Percentiles rank a stretch among this genome's conserved stretches.
phyloP scores from a whole-genome alignment of 2,888 invertebrate genomes.

The Lasioglossum calceatum region DNA sequence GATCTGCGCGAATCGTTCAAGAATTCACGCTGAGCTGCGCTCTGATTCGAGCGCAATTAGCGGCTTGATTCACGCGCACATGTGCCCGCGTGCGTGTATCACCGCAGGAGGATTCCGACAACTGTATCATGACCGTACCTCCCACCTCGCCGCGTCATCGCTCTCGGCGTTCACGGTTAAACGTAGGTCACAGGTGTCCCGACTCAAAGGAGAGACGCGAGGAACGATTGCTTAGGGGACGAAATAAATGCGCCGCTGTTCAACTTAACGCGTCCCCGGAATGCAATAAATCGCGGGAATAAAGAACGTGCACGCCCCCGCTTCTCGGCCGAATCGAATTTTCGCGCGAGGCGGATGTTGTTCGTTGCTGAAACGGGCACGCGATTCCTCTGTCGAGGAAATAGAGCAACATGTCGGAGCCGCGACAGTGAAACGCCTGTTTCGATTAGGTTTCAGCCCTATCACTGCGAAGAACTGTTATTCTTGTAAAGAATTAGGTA shows the following conservation, averaged over 20 bases:
- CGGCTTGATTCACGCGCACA: slow-evolving; percentile 21
- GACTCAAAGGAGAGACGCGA: slow-evolving; percentile 17
- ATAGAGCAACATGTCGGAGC: background rate
- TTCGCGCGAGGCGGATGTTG: background rate
- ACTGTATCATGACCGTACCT: background rate
- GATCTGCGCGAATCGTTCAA: slow-evolving; percentile 32
- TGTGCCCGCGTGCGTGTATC: background rate
- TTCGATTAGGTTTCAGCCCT: background rate
- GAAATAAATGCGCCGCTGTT: slow-evolving; percentile 13
- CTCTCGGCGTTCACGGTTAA: slow-evolving; percentile 36
- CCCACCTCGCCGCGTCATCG: background rate
- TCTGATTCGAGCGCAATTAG: slow-evolving; percentile 46
- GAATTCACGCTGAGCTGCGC: slow-evolving; percentile 49
- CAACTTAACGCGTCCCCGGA: slow-evolving; percentile 9
- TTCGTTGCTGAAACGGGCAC: background rate
- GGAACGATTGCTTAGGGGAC: slow-evolving; percentile 12
- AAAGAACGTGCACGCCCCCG: background rate
- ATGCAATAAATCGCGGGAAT: slow-evolving; percentile 19
- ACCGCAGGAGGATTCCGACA: slow-evolving; percentile 12
- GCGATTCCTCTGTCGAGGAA: background rate
- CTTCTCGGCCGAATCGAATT: slow-evolving; percentile 25
- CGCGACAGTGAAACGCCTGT: background rate
- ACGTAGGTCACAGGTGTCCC: slow-evolving; percentile 44
- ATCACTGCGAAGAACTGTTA: too few species aligned
- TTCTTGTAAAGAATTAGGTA: too few species aligned